Conservation (phyloP, 1,140 invertebrate genomes). For the Planococcus citri region DNA sequence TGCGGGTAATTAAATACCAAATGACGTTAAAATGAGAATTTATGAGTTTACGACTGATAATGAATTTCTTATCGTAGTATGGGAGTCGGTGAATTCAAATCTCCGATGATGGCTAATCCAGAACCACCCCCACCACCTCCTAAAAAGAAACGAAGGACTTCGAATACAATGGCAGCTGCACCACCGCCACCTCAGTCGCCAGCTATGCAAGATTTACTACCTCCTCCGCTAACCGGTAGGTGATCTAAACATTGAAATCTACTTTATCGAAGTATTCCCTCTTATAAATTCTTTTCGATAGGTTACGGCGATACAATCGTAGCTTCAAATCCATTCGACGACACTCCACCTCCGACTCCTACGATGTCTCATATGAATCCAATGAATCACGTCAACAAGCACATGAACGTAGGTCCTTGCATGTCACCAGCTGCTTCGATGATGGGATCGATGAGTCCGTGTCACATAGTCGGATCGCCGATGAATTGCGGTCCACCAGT, state of each 20-base stretch:
- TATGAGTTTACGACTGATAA: too few species aligned
- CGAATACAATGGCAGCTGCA: slow-evolving; percentile 34
- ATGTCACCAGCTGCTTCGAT: slow-evolving; percentile 45
- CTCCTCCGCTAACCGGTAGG: slow-evolving; percentile 58
- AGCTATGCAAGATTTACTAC: slow-evolving; percentile 57
- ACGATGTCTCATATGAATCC: slow-evolving; percentile 38
- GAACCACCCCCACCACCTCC: slow-evolving; percentile 40
- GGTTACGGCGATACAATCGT: slow-evolving; percentile 85
- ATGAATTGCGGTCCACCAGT: slow-evolving; percentile 45
- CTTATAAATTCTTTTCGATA: slow-evolving; percentile 15
- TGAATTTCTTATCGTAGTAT: slow-evolving; percentile 19
- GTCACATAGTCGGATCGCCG: slow-evolving; percentile 41
- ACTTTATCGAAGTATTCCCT: not conserved
- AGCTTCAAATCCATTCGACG: slow-evolving; percentile 90
- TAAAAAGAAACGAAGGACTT: slow-evolving; percentile 48
- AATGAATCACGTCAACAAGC: slow-evolving; percentile 43
- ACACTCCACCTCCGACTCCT: slow-evolving; percentile 51
- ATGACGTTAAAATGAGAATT: not conserved
- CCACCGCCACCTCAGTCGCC: slow-evolving; percentile 39
- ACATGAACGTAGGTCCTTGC: slow-evolving; percentile 42
- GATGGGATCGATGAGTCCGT: slow-evolving; percentile 35
- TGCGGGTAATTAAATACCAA: slow-evolving; percentile 20
- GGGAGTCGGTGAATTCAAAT: slow-evolving; percentile 43
- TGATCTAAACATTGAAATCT: slow-evolving; percentile 10
- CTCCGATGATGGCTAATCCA: slow-evolving; percentile 38